These are phyloP conservation scores for Liasis olivaceus DNA, from an alignment of 2,797 vertebrate species.

Conservation along the genomic window DNA sequence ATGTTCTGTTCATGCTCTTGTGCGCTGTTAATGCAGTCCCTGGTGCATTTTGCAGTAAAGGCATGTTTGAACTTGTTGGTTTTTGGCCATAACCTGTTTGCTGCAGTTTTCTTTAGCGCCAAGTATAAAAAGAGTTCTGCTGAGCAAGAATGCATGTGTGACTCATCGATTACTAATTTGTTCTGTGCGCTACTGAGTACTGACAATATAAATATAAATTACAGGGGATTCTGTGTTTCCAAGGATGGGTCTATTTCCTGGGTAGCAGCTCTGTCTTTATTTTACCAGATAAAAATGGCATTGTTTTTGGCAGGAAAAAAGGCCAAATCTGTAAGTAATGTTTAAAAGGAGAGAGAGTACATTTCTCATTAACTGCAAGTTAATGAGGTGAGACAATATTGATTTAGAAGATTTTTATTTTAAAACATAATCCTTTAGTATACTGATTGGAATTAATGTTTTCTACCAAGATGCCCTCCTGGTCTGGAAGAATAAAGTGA, in stretches of 20 bases:
- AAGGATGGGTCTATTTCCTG: background rate
- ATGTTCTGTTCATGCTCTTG: too few species aligned
- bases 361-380: background rate
- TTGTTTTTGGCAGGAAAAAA: background rate
- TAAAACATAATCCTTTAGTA: background rate
- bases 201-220: background rate
- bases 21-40: background rate
- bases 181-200: background rate
- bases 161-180: background rate
- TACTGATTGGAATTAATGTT: background rate
- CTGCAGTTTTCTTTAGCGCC: background rate
- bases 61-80: background rate
- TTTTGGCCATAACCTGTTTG: background rate
- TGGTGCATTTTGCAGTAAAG: background rate
- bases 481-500: background rate
- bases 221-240: background rate
- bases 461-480: background rate
- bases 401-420: background rate
- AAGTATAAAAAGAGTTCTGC: background rate
- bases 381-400: background rate
- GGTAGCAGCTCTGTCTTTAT: background rate
- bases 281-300: background rate
- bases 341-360: background rate
- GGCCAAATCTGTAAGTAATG: background rate
- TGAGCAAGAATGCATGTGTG: background rate